These are phyloP conservation scores for Acleris emargana DNA, from an alignment of 2,888 invertebrate genomes.

Conservation along the genomic window DNA sequence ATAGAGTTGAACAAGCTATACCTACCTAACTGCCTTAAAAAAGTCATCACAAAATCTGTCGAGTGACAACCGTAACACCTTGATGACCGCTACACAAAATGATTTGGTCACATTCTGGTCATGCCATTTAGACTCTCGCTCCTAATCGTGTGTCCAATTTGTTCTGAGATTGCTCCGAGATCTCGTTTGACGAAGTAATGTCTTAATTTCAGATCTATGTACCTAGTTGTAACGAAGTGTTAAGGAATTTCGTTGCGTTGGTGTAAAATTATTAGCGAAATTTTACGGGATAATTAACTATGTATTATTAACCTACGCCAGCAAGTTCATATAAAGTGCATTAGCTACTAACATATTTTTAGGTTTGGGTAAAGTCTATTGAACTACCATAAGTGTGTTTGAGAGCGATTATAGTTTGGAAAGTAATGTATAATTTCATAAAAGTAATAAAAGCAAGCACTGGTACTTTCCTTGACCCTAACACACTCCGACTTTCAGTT, in stretches of 20 bases:
- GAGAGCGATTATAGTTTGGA: too few species aligned
- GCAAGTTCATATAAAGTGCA: too few species aligned
- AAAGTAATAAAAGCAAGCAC: too few species aligned
- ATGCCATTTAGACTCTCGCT: constrained; percentile 50
- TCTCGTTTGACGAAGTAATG: constrained; percentile 17
- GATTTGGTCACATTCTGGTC: constrained; percentile 75
- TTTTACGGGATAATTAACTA: too few species aligned
- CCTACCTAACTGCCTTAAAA: constrained; percentile 6
- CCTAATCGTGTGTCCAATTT: constrained; percentile 31
- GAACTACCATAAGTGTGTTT: too few species aligned
- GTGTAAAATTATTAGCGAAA: too few species aligned
- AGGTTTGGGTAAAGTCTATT: too few species aligned
- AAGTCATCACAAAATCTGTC: constrained; percentile 12
- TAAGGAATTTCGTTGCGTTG: background rate
- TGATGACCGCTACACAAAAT: constrained; percentile 71
- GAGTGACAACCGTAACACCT: constrained; percentile 32
- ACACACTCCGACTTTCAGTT: too few species aligned
- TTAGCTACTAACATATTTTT: too few species aligned
- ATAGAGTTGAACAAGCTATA: background rate
- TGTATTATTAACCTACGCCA: too few species aligned
- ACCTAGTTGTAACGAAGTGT: background rate
- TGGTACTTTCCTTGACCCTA: too few species aligned
- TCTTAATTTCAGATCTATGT: constrained; percentile 14
- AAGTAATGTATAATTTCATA: too few species aligned
- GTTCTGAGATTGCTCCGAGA: constrained; percentile 23